These are phyloP conservation scores for Tetragnatha versicolor DNA, from an alignment of 1,140 invertebrate genomes.

Conservation along the genomic window DNA sequence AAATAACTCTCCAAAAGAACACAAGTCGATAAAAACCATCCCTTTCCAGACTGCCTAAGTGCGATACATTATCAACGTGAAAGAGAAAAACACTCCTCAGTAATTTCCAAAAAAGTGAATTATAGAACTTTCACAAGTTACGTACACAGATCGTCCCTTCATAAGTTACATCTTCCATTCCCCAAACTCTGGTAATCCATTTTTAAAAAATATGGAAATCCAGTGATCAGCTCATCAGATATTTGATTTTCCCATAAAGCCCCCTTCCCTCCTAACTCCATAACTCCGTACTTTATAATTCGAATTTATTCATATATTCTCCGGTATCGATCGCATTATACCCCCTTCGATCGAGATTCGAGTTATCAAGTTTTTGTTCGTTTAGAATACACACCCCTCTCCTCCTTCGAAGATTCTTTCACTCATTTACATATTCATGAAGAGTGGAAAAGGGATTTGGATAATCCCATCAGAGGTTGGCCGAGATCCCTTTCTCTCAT, in stretches of 20 bases:
- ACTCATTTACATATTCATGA: constrained; percentile 47
- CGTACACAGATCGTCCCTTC: not conserved
- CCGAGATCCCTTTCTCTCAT: not conserved
- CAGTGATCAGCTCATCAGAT: constrained; percentile 9
- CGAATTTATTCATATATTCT: constrained; percentile 51
- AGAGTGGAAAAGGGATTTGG: constrained; percentile 33
- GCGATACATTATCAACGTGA: too few species aligned
- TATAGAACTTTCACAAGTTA: constrained; percentile 4
- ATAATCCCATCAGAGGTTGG: constrained; percentile 24
- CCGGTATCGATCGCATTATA: constrained; percentile 40
- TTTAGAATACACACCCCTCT: not conserved
- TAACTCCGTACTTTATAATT: constrained; percentile 40
- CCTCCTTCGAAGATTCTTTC: constrained; percentile 14
- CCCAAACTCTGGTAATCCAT: constrained; percentile 2
- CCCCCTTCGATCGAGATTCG: constrained; percentile 20
- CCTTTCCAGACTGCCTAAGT: too few species aligned
- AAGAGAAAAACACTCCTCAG: constrained; percentile 1
- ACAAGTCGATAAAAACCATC: too few species aligned
- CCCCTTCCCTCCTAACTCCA: not conserved
- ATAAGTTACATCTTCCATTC: not conserved
- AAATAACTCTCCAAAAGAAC: too few species aligned
- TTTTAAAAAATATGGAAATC: constrained; percentile 30
- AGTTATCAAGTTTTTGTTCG: constrained; percentile 37
- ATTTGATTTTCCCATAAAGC: constrained; percentile 33
- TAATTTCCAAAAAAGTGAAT: constrained; percentile 13